A percentile compares a stretch with the other conserved stretches of the same genome.
Conservation (phyloP, 2,797 vertebrate genomes). For the Anguilla marmorata region DNA sequence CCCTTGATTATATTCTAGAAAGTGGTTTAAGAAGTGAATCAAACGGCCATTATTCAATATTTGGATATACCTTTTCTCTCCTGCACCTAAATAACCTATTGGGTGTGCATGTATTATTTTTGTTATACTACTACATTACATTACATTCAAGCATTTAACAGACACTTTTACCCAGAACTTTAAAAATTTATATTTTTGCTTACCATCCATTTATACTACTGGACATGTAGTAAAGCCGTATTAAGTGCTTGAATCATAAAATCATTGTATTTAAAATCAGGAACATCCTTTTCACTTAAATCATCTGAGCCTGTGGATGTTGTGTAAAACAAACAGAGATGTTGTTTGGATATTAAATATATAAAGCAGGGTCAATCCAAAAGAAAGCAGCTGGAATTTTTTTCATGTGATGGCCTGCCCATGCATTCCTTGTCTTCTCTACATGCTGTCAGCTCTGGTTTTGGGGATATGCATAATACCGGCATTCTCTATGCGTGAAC, state of each 20-base stretch:
- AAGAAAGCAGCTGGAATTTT: constrained; percentile 62
- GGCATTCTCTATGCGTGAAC: constrained; percentile 65
- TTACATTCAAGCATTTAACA: not conserved
- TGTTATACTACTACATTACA: not conserved
- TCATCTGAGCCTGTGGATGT: constrained; percentile 36
- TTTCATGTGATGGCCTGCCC: constrained; percentile 48
- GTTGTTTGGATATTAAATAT: constrained; percentile 47
- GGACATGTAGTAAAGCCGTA: not conserved
- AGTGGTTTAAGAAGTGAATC: not conserved
- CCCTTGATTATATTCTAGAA: constrained; percentile 2
- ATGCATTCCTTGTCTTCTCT: constrained; percentile 44
- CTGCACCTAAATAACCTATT: not conserved
- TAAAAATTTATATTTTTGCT: not conserved
- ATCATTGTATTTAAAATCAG: constrained; percentile 40
- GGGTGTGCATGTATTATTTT: not conserved
- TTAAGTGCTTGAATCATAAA: constrained; percentile 13
- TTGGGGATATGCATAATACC: constrained; percentile 51
- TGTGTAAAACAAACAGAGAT: constrained; percentile 43
- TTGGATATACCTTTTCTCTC: not conserved
- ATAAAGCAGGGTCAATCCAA: constrained; percentile 39
- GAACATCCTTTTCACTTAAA: constrained; percentile 36
- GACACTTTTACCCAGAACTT: not conserved
- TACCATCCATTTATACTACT: not conserved
- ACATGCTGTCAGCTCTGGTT: constrained; percentile 44
- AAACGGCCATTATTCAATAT: constrained; percentile 18